phyloP scores from a whole-genome alignment of 2,888 invertebrate species.

The Macrosoma leucophasiata region DNA sequence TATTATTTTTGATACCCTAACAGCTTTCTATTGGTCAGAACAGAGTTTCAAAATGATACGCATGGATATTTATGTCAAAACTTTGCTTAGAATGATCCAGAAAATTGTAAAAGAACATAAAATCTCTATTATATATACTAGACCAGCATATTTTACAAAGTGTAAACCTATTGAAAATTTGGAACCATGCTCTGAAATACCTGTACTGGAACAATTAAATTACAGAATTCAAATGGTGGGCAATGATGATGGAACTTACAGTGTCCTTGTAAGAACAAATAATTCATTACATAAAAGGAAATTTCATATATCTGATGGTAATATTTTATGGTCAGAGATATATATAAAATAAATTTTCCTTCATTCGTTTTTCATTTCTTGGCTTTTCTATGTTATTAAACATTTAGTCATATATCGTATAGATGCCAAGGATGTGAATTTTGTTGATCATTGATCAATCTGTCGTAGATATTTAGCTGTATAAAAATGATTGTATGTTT shows the following conservation, averaged over 20 bases:
- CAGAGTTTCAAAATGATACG: conserved; percentile 56
- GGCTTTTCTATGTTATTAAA: too few species aligned
- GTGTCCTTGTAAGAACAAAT: conserved; percentile 33
- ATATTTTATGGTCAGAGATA: conserved; percentile 23
- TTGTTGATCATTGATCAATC: too few species aligned
- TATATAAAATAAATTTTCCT: too few species aligned
- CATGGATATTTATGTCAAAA: conserved; percentile 70
- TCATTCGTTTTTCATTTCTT: too few species aligned
- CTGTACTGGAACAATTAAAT: conserved; percentile 42
- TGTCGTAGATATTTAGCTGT: too few species aligned
- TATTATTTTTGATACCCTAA: conserved; percentile 57
- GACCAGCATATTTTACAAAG: conserved; percentile 66
- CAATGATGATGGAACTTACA: conserved; percentile 23
- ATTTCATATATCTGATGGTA: conserved; percentile 31
- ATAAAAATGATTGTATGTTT: too few species aligned
- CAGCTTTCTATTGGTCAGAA: conserved; percentile 74
- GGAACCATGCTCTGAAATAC: conserved; percentile 34
- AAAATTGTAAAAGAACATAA: conserved; percentile 65
- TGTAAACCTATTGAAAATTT: conserved; percentile 44
- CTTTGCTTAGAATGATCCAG: conserved; percentile 52
- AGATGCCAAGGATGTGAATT: too few species aligned
- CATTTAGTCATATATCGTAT: too few species aligned
- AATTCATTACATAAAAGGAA: conserved; percentile 26
- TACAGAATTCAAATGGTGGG: conserved; percentile 48
- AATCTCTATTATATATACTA: conserved; percentile 68